phyloP scores from a whole-genome alignment of 2,113 vertebrate species.

The Butorides virescens region DNA sequence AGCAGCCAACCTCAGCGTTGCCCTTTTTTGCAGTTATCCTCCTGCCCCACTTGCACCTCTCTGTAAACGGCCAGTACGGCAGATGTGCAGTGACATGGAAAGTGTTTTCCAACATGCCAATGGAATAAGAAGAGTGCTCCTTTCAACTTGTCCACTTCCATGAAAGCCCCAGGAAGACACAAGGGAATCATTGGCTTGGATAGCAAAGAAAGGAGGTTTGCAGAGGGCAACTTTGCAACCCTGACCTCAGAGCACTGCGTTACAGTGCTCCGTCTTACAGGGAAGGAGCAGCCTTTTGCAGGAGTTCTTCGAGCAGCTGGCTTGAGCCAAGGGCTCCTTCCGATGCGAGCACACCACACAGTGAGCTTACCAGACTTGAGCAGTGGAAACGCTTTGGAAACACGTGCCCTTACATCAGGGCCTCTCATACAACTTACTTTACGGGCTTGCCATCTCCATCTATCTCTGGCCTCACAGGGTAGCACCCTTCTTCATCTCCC shows the following conservation, averaged over 20 bases:
- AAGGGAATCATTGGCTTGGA: neutral
- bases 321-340: neutral
- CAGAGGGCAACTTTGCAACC: neutral
- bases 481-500: neutral
- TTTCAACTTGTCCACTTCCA: neutral
- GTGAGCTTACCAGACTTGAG: neutral
- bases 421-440: neutral
- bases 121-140: neutral
- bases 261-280: neutral
- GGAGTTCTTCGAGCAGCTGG: neutral
- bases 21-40: neutral
- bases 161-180: neutral
- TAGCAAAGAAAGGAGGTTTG: neutral
- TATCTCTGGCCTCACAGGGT: neutral
- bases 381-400: neutral
- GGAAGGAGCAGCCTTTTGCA: neutral
- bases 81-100: neutral
- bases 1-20: neutral
- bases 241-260: fast-evolving
- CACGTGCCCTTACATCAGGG: neutral
- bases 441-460: fast-evolving
- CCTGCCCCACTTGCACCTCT: neutral
- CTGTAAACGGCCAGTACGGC: neutral
- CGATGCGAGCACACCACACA: neutral
- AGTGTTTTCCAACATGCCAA: neutral